Percentiles rank a stretch among this genome's conserved stretches.
Evolutionary conservation across 1,140 invertebrate species (phyloP).

Genomic region (Aethina tumida): DNA sequence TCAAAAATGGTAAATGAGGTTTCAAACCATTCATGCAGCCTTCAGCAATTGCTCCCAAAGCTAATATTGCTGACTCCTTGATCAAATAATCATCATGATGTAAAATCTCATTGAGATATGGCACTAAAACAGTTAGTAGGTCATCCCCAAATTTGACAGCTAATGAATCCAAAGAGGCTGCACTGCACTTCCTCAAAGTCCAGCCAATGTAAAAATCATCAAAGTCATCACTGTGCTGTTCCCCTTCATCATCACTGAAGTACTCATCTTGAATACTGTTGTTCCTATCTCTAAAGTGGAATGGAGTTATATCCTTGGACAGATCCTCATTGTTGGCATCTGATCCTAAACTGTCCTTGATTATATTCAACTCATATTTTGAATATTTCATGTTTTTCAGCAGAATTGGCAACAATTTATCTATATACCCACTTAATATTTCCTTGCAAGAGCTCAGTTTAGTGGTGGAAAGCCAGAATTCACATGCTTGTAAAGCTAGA

Average conservation of each 20-base stretch:
- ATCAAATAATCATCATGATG: slow-evolving; percentile 93
- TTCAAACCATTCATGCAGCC: slow-evolving; percentile 97
- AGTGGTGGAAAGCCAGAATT: slow-evolving; percentile 96
- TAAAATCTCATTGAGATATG: slow-evolving; percentile 91
- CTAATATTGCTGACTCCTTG: slow-evolving; percentile 82
- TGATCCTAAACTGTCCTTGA: slow-evolving; percentile 52
- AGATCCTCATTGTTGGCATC: slow-evolving; percentile 29
- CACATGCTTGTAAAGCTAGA: slow-evolving; percentile 94
- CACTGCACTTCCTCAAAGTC: slow-evolving; percentile 97
- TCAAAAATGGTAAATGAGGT: slow-evolving; percentile 86
- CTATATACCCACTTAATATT: slow-evolving; percentile 75
- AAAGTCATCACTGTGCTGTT: slow-evolving; percentile 68
- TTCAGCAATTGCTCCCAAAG: slow-evolving; percentile 90
- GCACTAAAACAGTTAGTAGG: slow-evolving; percentile 82
- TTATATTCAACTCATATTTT: slow-evolving; percentile 87
- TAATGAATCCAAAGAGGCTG: slow-evolving; percentile 92
- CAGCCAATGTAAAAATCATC: slow-evolving; percentile 91
- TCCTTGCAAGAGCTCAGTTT: slow-evolving; percentile 93
- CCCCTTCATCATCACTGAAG: slow-evolving; percentile 48
- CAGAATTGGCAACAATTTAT: slow-evolving; percentile 79
- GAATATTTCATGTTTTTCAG: slow-evolving; percentile 97
- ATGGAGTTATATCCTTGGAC: slow-evolving; percentile 28
- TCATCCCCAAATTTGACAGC: slow-evolving; percentile 96
- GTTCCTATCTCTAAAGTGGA: slow-evolving; percentile 25
- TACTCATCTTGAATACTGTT: slow-evolving; percentile 43